Conservation (phyloP, 2,113 vertebrate genomes). For the Dromas ardeola region DNA sequence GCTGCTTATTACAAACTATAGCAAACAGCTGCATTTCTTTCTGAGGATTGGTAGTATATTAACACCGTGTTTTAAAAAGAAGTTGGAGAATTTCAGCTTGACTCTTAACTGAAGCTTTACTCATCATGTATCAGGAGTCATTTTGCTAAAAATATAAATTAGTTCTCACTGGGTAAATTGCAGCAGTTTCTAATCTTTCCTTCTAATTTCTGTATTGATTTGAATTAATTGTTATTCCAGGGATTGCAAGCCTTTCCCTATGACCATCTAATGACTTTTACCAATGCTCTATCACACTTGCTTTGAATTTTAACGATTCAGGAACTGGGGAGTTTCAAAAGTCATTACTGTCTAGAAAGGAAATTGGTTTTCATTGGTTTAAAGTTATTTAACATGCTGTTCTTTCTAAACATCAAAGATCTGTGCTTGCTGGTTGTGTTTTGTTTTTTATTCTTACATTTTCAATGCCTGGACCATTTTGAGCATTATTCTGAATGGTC, state of each 20-base stretch:
- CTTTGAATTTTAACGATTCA: conserved; percentile 34
- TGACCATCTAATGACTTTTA: conserved; percentile 42
- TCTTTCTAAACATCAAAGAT: neutral
- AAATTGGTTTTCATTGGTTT: neutral
- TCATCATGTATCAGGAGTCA: neutral
- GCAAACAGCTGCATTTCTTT: neutral
- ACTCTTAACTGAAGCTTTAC: conserved; percentile 21
- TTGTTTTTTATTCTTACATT: neutral
- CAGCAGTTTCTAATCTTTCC: conserved; percentile 49
- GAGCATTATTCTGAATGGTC: neutral
- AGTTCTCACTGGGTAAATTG: conserved; percentile 42
- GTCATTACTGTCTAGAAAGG: neutral
- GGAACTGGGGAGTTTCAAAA: neutral
- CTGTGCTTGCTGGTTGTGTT: neutral
- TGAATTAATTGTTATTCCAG: conserved; percentile 59
- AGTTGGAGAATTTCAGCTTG: neutral
- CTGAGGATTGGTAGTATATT: neutral
- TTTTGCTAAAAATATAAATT: conserved; percentile 45
- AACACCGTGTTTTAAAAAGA: neutral
- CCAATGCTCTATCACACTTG: conserved; percentile 2
- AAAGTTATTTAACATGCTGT: neutral
- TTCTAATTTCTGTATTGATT: conserved; percentile 60
- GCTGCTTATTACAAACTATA: neutral
- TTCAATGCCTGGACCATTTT: neutral
- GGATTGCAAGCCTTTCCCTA: conserved; percentile 16